phyloP scores from a whole-genome alignment of 2,113 vertebrate genomes.

The Trematomus loennbergii region DNA sequence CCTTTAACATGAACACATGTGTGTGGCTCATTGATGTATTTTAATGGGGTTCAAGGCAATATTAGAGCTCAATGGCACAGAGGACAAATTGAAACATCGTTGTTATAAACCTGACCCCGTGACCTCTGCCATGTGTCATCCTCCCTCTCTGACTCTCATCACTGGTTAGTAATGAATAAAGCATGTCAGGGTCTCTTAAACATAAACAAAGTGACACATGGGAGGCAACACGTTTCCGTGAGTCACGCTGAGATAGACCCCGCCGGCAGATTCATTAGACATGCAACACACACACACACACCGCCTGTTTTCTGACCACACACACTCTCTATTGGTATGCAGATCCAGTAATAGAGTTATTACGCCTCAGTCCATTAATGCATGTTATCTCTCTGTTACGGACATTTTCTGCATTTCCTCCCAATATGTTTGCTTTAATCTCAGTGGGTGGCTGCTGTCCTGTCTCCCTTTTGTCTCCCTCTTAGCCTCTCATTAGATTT shows the following conservation, averaged over 20 bases:
- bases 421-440: not conserved
- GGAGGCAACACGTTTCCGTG: not conserved
- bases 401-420: not conserved
- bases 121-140: not conserved
- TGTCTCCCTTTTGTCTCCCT: slow-evolving; percentile 40
- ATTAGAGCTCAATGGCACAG: too few relatives aligned
- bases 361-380: not conserved
- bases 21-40: not conserved
- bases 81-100: not conserved
- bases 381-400: not conserved
- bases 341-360: not conserved
- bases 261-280: slow-evolving; percentile 25
- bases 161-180: not conserved
- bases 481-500: slow-evolving; percentile 48
- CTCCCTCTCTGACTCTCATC: not conserved
- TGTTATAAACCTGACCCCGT: not conserved
- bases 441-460: slow-evolving; percentile 1
- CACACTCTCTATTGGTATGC: slow-evolving; percentile 19
- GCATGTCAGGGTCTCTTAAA: too few relatives aligned
- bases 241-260: not conserved
- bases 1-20: not conserved
- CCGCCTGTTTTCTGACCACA: not conserved
- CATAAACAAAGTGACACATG: not conserved
- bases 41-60: not conserved
- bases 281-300: not conserved